Evolutionary conservation across 2,888 invertebrate species (phyloP).

Genomic region (Himalopsyche kuldschensis): DNA sequence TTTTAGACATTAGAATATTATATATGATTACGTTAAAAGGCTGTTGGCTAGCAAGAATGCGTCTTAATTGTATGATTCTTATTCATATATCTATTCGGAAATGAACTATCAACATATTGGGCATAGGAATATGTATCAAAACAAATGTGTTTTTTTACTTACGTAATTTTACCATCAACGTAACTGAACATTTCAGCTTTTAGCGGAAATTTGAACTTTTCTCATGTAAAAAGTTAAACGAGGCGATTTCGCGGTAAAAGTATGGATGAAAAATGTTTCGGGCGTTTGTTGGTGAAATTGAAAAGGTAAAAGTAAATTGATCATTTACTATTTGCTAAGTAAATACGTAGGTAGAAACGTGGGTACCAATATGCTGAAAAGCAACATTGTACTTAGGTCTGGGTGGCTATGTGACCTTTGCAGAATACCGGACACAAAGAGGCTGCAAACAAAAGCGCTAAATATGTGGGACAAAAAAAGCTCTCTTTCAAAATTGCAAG

Average conservation of each 20-base stretch:
- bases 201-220: no score
- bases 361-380: neutral
- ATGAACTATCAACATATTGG: no score
- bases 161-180: no score
- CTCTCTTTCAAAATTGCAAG: neutral
- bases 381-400: neutral
- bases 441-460: neutral
- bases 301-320: neutral
- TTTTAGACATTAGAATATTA: no score
- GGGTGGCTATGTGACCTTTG: neutral
- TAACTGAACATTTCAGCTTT: no score
- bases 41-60: no score
- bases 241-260: neutral
- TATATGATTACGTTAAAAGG: no score
- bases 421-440: neutral
- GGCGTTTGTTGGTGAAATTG: neutral
- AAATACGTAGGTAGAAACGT: neutral
- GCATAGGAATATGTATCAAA: no score
- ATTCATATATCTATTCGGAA: no score
- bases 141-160: no score
- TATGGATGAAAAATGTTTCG: neutral
- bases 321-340: neutral
- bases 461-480: neutral
- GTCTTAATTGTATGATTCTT: no score
- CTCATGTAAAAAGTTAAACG: no score